Percentiles rank a stretch among this genome's conserved stretches.
phyloP scores from a whole-genome alignment of 2,797 vertebrate genomes.

The Ambastaia sidthimunki region DNA sequence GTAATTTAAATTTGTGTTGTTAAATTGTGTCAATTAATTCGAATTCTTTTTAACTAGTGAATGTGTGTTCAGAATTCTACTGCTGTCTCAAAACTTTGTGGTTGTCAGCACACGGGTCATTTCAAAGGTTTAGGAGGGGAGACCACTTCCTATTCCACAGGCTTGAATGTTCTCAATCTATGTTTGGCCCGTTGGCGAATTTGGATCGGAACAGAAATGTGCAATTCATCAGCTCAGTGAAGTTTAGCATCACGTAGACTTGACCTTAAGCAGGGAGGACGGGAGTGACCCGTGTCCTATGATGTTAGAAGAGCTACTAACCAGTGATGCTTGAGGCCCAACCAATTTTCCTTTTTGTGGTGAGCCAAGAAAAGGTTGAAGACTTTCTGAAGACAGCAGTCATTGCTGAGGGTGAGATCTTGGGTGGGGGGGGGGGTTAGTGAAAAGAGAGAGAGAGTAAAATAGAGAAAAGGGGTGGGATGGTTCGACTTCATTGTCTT shows the following conservation, averaged over 20 bases:
- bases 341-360: constrained; percentile 15
- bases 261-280: constrained; percentile 65
- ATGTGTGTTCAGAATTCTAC: constrained; percentile 15
- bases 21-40: too few species aligned
- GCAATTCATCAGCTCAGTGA: constrained; percentile 75
- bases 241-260: constrained; percentile 73
- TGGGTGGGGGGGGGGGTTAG: constrained; percentile 32
- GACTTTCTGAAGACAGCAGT: constrained; percentile 66
- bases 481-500: constrained; percentile 78
- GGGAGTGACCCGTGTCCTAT: constrained; percentile 52
- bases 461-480: constrained; percentile 57
- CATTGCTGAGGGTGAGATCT: constrained; percentile 79
- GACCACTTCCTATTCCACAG: constrained; percentile 41
- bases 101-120: constrained; percentile 34
- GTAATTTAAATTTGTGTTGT: too few species aligned
- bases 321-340: constrained; percentile 40
- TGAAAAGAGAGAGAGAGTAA: constrained; percentile 45
- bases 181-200: constrained; percentile 76
- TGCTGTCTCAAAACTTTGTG: constrained; percentile 37
- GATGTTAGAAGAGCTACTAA: constrained; percentile 46
- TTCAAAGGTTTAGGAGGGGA: constrained; percentile 13
- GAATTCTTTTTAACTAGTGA: background rate
- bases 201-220: constrained; percentile 73
- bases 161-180: constrained; percentile 70
- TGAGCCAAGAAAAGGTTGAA: constrained; percentile 57